phyloP scores from a whole-genome alignment of 2,113 vertebrate genomes.

The Cochlearius cochlearius region DNA sequence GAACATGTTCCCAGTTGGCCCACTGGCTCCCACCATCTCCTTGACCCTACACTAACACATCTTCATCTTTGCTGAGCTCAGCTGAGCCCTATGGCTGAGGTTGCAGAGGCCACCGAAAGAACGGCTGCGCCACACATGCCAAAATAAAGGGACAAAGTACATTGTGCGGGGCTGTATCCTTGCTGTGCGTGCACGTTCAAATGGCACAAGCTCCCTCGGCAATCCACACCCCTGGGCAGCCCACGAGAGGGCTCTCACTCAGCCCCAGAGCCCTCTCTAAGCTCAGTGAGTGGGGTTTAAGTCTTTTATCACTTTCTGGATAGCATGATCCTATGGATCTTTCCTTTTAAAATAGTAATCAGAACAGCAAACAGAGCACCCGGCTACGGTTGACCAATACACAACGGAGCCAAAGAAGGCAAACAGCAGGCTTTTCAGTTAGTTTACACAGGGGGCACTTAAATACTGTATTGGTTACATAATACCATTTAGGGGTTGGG shows the following conservation, averaged over 20 bases:
- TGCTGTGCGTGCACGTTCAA: background rate
- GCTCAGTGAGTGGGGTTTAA: constrained; percentile 20
- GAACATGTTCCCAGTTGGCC: background rate
- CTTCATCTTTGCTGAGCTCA: constrained; percentile 14
- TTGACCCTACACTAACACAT: background rate
- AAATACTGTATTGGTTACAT: constrained; percentile 59
- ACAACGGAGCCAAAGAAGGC: constrained; percentile 58
- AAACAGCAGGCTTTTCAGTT: constrained; percentile 58
- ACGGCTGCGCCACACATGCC: background rate
- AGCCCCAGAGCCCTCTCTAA: background rate
- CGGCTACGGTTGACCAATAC: constrained; percentile 1
- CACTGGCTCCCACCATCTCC: background rate
- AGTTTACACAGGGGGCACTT: constrained; percentile 61
- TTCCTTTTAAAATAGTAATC: constrained; percentile 61
- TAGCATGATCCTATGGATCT: constrained; percentile 52
- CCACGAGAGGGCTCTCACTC: background rate
- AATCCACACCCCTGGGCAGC: background rate
- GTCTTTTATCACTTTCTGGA: constrained; percentile 41
- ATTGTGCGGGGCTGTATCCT: background rate
- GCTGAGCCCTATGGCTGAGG: background rate
- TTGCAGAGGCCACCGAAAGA: background rate
- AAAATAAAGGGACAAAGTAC: constrained; percentile 49
- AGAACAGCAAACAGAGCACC: constrained; percentile 49
- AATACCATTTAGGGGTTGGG: constrained; percentile 45
- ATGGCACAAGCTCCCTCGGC: background rate